A percentile compares a stretch with the other conserved stretches of the same genome.
Evolutionary conservation across 1,140 invertebrate species (phyloP).

Genomic region (Ceratina australensis): DNA sequence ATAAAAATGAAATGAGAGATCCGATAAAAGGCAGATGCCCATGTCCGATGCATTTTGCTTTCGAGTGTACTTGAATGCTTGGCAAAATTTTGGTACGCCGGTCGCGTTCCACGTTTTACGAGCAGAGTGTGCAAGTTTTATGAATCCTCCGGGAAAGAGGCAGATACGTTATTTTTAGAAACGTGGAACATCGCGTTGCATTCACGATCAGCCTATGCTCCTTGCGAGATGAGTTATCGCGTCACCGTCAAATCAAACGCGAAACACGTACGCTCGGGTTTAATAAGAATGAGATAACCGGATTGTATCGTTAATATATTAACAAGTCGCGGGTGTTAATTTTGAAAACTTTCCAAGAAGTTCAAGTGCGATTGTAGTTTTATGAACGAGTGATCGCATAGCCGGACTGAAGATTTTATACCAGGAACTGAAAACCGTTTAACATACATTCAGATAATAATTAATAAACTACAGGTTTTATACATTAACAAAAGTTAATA

Average conservation of each 20-base stretch:
- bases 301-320: neutral
- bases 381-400: too few relatives aligned
- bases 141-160: neutral
- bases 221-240: conserved; percentile 6
- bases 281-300: neutral
- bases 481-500: too few relatives aligned
- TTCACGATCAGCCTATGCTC: neutral
- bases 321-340: neutral
- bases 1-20: too few relatives aligned
- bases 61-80: too few relatives aligned
- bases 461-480: too few relatives aligned
- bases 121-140: neutral
- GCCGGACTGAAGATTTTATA: too few relatives aligned
- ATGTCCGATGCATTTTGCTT: too few relatives aligned
- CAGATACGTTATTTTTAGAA: conserved; percentile 14
- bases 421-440: too few relatives aligned
- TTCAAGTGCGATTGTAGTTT: too few relatives aligned
- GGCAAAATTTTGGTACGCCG: too few relatives aligned
- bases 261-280: neutral
- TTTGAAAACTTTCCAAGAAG: neutral
- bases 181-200: neutral
- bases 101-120: neutral
- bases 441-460: too few relatives aligned
- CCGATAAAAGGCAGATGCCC: too few relatives aligned
- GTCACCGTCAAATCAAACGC: conserved; percentile 6